Percentiles rank a stretch among this genome's conserved stretches.
Evolutionary conservation across 1,140 invertebrate genomes (phyloP).

Genomic region (Brachionus manjavacas): DNA sequence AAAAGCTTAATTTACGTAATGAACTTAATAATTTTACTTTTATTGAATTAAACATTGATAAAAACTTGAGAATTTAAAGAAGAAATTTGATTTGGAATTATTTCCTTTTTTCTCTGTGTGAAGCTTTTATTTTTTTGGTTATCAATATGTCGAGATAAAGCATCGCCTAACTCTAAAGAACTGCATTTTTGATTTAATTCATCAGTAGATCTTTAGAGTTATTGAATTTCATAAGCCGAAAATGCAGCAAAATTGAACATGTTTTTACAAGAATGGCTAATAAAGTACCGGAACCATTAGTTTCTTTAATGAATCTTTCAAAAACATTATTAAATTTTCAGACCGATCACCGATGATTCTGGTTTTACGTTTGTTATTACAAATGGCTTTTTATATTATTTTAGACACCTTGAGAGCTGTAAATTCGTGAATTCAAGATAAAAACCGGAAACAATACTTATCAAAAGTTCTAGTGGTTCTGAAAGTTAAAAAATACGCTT

Average conservation of each 20-base stretch:
- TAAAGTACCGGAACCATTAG: constrained; percentile 28
- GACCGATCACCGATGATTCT: not conserved
- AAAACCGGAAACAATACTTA: not conserved
- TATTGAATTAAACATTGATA: not conserved
- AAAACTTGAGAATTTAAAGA: not conserved
- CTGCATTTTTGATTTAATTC: not conserved
- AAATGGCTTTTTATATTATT: not conserved
- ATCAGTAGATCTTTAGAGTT: not conserved
- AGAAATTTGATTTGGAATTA: not conserved
- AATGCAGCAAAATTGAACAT: not conserved
- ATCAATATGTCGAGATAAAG: not conserved
- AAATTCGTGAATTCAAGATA: not conserved
- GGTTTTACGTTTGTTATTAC: not conserved
- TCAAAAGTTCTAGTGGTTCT: too few relatives aligned
- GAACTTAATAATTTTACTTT: not conserved
- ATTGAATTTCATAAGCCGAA: not conserved
- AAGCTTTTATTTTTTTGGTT: not conserved
- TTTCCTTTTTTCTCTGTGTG: not conserved
- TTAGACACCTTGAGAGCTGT: not conserved
- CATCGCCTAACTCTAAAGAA: not conserved
- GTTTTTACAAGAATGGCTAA: not conserved
- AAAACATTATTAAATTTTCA: not conserved
- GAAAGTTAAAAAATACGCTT: too few relatives aligned
- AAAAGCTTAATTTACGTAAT: not conserved
- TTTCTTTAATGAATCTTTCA: not conserved